A percentile compares a stretch with the other conserved stretches of the same genome.
These are phyloP conservation scores for Recurvirostra avosetta DNA, from an alignment of 2,113 vertebrate genomes.

Conservation along the genomic window DNA sequence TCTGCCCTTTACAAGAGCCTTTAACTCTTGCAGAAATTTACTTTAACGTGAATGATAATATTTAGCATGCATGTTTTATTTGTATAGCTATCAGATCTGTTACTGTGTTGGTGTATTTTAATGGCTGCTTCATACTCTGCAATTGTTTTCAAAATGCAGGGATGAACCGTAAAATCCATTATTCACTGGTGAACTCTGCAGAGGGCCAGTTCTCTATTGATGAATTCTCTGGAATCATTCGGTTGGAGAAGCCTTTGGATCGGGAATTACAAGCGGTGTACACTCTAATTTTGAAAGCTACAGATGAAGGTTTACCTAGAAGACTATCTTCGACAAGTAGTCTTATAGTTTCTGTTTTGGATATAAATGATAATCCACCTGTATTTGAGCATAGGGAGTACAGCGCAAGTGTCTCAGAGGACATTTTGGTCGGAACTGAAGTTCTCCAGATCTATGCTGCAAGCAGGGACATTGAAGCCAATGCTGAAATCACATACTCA, in stretches of 20 bases:
- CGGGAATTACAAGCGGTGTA: conserved; percentile 85
- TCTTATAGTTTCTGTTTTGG: conserved; percentile 87
- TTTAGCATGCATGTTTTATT: background rate
- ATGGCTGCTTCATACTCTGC: background rate
- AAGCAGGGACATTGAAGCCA: conserved; percentile 88
- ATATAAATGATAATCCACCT: conserved; percentile 97
- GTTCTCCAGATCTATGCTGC: conserved; percentile 90
- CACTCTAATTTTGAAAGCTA: conserved; percentile 81
- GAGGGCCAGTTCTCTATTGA: conserved; percentile 91
- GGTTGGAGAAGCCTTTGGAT: conserved; percentile 86
- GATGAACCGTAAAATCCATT: conserved; percentile 83
- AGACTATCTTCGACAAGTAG: conserved; percentile 79
- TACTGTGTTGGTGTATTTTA: background rate
- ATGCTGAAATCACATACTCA: conserved; percentile 88
- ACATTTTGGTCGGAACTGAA: conserved; percentile 81
- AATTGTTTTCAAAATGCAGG: conserved; percentile 72
- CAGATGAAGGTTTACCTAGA: conserved; percentile 85
- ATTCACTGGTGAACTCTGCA: conserved; percentile 84
- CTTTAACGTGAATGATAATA: background rate
- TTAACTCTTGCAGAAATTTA: background rate
- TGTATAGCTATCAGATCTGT: background rate
- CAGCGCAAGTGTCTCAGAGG: conserved; percentile 82
- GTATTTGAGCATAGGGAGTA: conserved; percentile 96
- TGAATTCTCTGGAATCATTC: conserved; percentile 85
- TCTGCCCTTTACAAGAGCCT: background rate